Evolutionary conservation across 2,888 invertebrate species (phyloP), one percentile per base, ranked within the genome.

Genomic region (Cybosia mesomella): DNA sequence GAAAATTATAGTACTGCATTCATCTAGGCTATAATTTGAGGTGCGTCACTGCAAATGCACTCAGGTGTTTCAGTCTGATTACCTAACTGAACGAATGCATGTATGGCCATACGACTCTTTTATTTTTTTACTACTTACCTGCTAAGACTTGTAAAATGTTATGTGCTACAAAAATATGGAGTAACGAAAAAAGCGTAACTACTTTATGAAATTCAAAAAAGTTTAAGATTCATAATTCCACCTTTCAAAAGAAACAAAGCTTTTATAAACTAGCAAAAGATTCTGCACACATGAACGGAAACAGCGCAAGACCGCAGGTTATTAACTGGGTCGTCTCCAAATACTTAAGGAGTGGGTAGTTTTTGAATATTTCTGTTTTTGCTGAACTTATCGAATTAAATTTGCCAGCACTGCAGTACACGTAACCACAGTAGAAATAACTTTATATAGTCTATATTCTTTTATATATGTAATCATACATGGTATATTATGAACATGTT

Each of bases 21-120:
- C n/a, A n/a, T 49, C 36, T n/a, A 60, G 22, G 24, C 74, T 76
- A 62, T 68, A 60, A 67, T 53, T 54, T 22, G 18, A 49, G n/a
- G 49, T n/a, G n/a, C 49, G 49, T 49, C 49, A 43, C 43, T 49
- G n/a, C n/a, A n/a, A 49, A 49, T 49, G 49, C 49, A 49, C 8
- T 49, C 49, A 49, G 49, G 49, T 49, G 49, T 49, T 49, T 49
- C 49, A n/a, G 49, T 49, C 49, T 49, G 49, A 49, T 49, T 49
- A 49, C 49, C 49, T 49, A 49, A 49, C 49, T 49, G n/a, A 49
- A 49, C 18, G n/a, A 49, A 49, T 49, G 49, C 49, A 18, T 55
- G 24, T 55, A 24, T 13, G 22, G 24, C 13, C n/a, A 55, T 55
- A 24, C 24, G 9, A 5, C 9, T n/a, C n/a, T 49, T n/a, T 49